Base-by-base conservation (phyloP, 2,797 vertebrate species). In the Eulemur albifrons region DNA sequence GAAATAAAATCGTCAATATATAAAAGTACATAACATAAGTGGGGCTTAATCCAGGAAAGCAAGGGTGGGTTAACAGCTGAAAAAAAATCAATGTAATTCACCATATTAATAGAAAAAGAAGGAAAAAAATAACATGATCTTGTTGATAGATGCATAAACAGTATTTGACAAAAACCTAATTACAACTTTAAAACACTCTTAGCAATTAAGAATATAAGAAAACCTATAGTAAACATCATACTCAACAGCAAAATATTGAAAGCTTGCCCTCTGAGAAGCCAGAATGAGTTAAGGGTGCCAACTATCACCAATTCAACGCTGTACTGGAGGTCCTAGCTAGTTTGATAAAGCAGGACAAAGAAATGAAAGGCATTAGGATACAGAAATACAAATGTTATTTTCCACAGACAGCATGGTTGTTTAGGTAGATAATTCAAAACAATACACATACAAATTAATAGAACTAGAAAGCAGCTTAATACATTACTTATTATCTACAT, bases 351-450 rank as follows among this genome's bases (percentile, higher is more conserved):
- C 25, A 84, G 79, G 35, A 59, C 54, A 95, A 85, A 87, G 52
- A 95, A 91, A 65, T 63, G 17, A 93, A 91, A 84, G 7, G n/a
- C 35, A 12, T 63, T 90, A 89, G 35, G 25, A 54, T 57, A 35
- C 95, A 92, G 32, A 92, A 86, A 73, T 63, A 93, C 67, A 83
- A 92, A 59, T 84, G 14, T 48, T 88, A 73, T 35, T 61, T 69
- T 35, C 52, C 57, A 94, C 7, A 88, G 13, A 54, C 0, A 65
- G 27, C n/a, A 70, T 52, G 21, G 75, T 76, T 95, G 4, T 76
- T 85, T 84, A 88, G 30, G 17, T 20, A 90, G 77, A 87, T 52
- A 83, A 83, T 93, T 45, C 17, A 81, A 92, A 96, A 75, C 8
- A 89, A 40, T 69, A 92, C 9, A 86, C 27, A 67, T 40, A 80